phyloP scores from a whole-genome alignment of 1,140 invertebrate species.

The Ceratitis capitata region DNA sequence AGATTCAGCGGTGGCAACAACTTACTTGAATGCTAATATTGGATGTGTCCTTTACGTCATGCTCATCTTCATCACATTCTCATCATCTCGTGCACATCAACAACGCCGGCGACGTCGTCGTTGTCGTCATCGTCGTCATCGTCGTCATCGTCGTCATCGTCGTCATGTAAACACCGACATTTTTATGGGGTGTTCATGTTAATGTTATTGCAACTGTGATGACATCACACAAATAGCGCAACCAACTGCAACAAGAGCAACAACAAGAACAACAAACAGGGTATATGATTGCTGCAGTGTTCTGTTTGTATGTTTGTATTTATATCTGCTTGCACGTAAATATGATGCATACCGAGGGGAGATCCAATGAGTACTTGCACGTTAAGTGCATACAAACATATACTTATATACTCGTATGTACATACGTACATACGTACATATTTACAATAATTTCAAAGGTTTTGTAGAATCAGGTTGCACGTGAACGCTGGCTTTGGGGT shows the following conservation, averaged over 20 bases:
- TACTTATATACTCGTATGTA: no score
- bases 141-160: neutral
- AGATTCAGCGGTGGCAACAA: neutral
- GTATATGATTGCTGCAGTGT: neutral
- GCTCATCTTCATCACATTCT: neutral
- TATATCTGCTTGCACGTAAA: no score
- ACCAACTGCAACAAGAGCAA: neutral
- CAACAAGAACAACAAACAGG: neutral
- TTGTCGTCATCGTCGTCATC: neutral
- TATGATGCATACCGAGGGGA: neutral
- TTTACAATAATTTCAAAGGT: neutral
- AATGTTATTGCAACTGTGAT: conserved; percentile 27
- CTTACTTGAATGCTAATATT: conserved; percentile 24
- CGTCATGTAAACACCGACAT: conserved; percentile 9
- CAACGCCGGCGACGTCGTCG: no score
- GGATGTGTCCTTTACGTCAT: conserved; percentile 4
- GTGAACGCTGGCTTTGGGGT: neutral
- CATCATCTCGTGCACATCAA: neutral
- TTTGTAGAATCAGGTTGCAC: neutral
- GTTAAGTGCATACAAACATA: no score
- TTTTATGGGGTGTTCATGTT: conserved; percentile 31
- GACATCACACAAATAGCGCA: conserved; percentile 13
- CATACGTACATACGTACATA: neutral
- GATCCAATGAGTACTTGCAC: neutral
- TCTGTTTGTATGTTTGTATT: no score